Evolutionary conservation across 2,113 vertebrate species (phyloP).

Genomic region (human): GRCh38 chr2:10488501-10489000

Average conservation of each 20-base stretch:
- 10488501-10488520: neutral
- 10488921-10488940: neutral
- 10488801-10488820: neutral
- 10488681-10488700: neutral
- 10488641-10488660: neutral
- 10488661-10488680: neutral
- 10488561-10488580: neutral
- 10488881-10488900: neutral
- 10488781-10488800: neutral
- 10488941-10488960: neutral
- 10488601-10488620: fast-evolving
- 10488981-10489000: neutral
- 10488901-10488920: neutral
- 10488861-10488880: neutral
- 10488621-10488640: neutral
- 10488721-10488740: neutral
- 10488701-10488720: neutral
- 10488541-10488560: neutral
- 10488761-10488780: neutral
- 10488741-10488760: neutral
- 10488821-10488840: neutral
- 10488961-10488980: neutral
- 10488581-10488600: neutral
- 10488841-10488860: neutral
- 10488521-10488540: neutral